Evolutionary conservation across 35 echinoderm and acorn worm species (phyloP), one percentile per base, ranked within the genome.

Genomic region (Strongylocentrotus purpuratus): DNA sequence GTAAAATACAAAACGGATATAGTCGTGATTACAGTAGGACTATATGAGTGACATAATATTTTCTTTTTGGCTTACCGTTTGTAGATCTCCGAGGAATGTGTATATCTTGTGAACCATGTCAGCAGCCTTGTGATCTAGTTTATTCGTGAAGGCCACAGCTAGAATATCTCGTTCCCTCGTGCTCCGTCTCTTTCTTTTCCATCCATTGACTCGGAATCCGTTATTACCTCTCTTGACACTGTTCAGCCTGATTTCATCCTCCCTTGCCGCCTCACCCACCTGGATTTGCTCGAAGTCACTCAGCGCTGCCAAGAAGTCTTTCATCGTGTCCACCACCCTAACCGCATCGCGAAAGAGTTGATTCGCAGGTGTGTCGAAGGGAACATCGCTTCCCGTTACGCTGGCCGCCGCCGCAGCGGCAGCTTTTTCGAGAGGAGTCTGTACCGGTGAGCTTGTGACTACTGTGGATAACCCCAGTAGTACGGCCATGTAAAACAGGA

Each of bases 91-190:
- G 17, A 91, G 32, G 45, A 96, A 96, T 94, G 48, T 94, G 46
- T 96, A 48, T 33, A 96, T 96, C 35, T 46, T 61, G 32, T 94
- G 87, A 28, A 96, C 48, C 96, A 96, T 94, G 32, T 46, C 96
- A 20, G 86, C 86, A 6, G 96, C 96, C 85, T 96, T 94, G 85
- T 94, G 86, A 92, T 96, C 96, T n/a, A 96, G 46, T 14, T 86
- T 89, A 41, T 90, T 94, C n/a, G 94, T 94, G 86, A 52, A 96
- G 14, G 96, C 96, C 14, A 88, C 96, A 41, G 96, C 94, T 15
- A 96, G 48, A 41, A 96, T 88, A 61, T 96, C 96, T 22, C 94
- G 85, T 94, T 94, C 96, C 58, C 94, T 94, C n/a, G 96, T 96
- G 94, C 96, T 96, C 41, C 96, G 35, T 25, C 95, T 61, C 46